Percentiles rank a stretch among this genome's conserved stretches.
These are phyloP conservation scores for Phortica variegata DNA, from an alignment of 1,140 invertebrate species.

Conservation along the genomic window DNA sequence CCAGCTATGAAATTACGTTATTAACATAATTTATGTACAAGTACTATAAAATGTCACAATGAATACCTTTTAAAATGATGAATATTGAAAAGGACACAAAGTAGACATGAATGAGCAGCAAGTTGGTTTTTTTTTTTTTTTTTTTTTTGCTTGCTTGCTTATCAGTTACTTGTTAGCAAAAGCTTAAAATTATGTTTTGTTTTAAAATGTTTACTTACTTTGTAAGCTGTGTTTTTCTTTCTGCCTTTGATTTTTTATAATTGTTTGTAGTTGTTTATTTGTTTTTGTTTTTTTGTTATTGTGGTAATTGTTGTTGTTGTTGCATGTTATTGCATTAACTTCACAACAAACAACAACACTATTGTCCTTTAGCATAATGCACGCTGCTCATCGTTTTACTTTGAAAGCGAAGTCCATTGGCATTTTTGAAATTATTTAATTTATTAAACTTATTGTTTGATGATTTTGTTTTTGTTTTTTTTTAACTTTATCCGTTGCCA, in stretches of 20 bases:
- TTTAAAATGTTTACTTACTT: conserved; percentile 32
- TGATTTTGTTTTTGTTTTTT: too few species aligned
- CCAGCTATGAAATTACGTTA: conserved; percentile 43
- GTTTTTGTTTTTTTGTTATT: neutral
- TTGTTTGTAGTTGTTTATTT: conserved; percentile 20
- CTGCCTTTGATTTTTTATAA: too few species aligned
- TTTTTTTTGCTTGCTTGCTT: neutral
- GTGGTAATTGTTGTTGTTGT: too few species aligned
- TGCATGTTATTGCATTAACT: neutral
- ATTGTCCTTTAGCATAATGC: conserved; percentile 29
- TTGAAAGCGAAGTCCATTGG: too few species aligned
- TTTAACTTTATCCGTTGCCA: too few species aligned
- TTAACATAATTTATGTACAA: conserved; percentile 56
- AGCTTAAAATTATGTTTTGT: conserved; percentile 1
- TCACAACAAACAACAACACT: conserved; percentile 34
- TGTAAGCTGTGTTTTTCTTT: conserved; percentile 43
- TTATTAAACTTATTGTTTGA: too few species aligned
- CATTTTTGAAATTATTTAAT: too few species aligned
- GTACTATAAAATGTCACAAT: conserved; percentile 52
- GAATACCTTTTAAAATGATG: conserved; percentile 43
- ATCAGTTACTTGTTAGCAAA: neutral
- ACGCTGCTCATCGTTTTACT: too few species aligned
- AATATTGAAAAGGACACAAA: conserved; percentile 42
- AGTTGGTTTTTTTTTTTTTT: too few species aligned
- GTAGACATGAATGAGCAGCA: too few species aligned